These are phyloP conservation scores for Varroa destructor DNA, from an alignment of 1,140 invertebrate genomes.

Conservation along the genomic window DNA sequence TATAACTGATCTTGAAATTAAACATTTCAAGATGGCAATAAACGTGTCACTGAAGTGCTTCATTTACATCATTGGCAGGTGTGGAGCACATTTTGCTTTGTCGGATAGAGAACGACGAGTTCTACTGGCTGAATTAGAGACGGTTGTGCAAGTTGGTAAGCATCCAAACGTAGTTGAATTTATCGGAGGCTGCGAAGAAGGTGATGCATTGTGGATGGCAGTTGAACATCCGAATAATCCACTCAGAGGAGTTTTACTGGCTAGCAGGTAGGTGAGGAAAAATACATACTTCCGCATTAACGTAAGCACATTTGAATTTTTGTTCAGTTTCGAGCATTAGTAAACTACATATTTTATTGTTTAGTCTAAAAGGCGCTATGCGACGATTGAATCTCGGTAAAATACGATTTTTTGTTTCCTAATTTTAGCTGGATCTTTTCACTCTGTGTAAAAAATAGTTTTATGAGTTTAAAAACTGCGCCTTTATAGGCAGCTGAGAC, in stretches of 20 bases:
- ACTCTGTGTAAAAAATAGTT: background rate
- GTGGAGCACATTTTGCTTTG: conserved; percentile 33
- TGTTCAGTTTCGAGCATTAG: conserved; percentile 18
- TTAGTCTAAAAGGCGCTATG: no score
- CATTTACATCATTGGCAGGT: background rate
- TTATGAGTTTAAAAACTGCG: background rate
- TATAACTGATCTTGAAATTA: no score
- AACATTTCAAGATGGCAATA: no score
- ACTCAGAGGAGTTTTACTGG: conserved; percentile 6
- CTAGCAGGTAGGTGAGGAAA: conserved; percentile 27
- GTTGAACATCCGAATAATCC: conserved; percentile 20
- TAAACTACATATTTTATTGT: no score
- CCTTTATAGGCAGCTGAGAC: background rate
- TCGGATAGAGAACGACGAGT: conserved; percentile 32
- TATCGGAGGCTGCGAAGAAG: conserved; percentile 62
- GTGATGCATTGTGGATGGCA: conserved; percentile 35
- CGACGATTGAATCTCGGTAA: no score
- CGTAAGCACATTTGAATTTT: conserved; percentile 17
- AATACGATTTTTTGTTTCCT: no score
- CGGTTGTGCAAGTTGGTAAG: conserved; percentile 51
- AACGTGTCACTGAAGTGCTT: no score
- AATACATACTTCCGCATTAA: background rate
- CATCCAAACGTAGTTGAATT: conserved; percentile 58
- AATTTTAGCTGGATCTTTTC: no score
- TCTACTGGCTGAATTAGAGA: conserved; percentile 58